These are phyloP conservation scores for Albula glossodonta DNA, from an alignment of 2,113 vertebrate genomes.

Conservation along the genomic window DNA sequence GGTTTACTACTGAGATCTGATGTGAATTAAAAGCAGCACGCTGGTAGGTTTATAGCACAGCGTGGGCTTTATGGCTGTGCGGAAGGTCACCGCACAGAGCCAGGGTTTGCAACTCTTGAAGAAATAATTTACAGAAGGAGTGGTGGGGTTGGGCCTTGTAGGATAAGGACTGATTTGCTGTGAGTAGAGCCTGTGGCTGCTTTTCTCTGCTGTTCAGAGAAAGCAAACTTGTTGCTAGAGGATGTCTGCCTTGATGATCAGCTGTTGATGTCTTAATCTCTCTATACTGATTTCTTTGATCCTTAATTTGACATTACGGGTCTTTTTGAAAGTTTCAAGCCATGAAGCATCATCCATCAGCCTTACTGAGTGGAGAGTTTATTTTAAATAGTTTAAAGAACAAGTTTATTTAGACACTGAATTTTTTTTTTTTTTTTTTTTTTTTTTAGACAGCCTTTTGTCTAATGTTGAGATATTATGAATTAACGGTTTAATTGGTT, in stretches of 20 bases:
- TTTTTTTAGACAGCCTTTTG: no score
- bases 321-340: no score
- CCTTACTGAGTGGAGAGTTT: no score
- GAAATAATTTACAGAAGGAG: slow-evolving; percentile 52
- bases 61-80: slow-evolving; percentile 52
- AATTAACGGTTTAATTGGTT: no score
- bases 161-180: neutral
- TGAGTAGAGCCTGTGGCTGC: neutral
- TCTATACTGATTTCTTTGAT: no score
- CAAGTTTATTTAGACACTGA: no score
- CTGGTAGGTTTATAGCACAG: slow-evolving; percentile 54
- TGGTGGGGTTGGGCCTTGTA: neutral
- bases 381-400: no score
- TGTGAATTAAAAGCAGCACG: slow-evolving; percentile 54
- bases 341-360: no score
- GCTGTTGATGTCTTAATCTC: neutral
- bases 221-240: neutral
- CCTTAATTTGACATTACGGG: no score
- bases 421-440: no score
- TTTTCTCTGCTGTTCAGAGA: neutral
- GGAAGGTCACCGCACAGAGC: slow-evolving; percentile 62
- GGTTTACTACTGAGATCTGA: slow-evolving; percentile 39
- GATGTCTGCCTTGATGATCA: neutral
- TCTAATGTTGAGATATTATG: no score
- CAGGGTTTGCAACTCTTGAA: slow-evolving; percentile 44